Percentiles rank a stretch among this genome's conserved stretches.
Evolutionary conservation across 2,888 invertebrate species (phyloP).

Genomic region (Drosophila bunnanda): DNA sequence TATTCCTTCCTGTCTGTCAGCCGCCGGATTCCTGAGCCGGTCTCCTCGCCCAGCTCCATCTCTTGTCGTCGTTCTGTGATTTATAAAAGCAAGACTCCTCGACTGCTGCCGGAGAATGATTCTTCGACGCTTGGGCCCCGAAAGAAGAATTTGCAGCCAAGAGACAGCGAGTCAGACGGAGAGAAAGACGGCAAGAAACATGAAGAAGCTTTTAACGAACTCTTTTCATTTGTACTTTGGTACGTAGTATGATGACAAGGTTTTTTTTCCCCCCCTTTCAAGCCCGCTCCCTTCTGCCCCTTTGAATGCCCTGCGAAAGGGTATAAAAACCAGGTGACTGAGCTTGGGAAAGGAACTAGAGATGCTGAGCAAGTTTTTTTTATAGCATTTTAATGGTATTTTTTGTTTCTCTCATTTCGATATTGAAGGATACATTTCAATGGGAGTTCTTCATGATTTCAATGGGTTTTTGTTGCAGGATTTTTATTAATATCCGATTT

Average conservation of each 20-base stretch:
- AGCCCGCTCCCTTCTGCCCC: slow-evolving; percentile 15
- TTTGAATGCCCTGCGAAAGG: slow-evolving; percentile 38
- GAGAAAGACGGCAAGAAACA: slow-evolving; percentile 63
- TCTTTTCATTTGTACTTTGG: slow-evolving; percentile 78
- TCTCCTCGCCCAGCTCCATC: slow-evolving; percentile 33
- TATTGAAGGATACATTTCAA: slow-evolving; percentile 4
- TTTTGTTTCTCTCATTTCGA: slow-evolving; percentile 1
- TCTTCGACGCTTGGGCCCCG: slow-evolving; percentile 59
- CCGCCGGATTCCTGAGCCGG: slow-evolving; percentile 76
- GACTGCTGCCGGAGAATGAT: slow-evolving; percentile 46
- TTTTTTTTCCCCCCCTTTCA: slow-evolving; percentile 35
- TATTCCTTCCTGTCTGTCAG: slow-evolving; percentile 79
- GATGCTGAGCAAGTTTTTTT: slow-evolving; percentile 18
- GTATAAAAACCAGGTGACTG: slow-evolving; percentile 33
- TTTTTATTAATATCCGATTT: slow-evolving; percentile 1
- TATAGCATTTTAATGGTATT: slow-evolving; percentile 17
- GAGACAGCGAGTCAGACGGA: slow-evolving; percentile 3
- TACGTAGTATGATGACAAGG: slow-evolving; percentile 74
- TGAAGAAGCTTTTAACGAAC: slow-evolving; percentile 81
- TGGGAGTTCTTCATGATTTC: not conserved
- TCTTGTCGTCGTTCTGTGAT: slow-evolving; percentile 65
- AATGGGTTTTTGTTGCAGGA: not conserved
- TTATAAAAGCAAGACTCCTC: slow-evolving; percentile 77
- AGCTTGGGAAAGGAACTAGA: slow-evolving; percentile 24
- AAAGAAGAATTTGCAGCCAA: slow-evolving; percentile 76